Conservation (phyloP, 2,113 vertebrate genomes). For the Hipposideros armiger region DNA sequence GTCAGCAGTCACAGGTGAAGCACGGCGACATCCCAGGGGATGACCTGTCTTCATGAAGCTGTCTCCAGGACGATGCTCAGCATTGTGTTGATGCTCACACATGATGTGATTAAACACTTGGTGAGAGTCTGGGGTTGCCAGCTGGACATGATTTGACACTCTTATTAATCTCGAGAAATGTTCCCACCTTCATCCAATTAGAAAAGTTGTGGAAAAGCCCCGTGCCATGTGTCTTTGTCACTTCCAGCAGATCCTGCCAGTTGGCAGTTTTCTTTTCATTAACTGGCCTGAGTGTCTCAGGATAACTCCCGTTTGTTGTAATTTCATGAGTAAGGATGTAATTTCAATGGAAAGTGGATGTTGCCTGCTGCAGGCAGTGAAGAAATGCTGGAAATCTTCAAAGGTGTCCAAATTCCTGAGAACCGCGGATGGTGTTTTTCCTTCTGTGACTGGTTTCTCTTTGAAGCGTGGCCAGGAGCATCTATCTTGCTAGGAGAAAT, state of each 20-base stretch:
- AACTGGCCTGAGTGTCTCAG: not conserved
- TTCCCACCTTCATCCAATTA: conserved; percentile 67
- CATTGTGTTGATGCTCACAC: not conserved
- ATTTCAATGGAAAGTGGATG: not conserved
- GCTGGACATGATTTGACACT: conserved; percentile 68
- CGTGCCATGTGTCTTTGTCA: conserved; percentile 34
- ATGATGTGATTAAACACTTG: conserved; percentile 58
- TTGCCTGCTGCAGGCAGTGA: not conserved
- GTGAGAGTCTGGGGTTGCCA: conserved; percentile 54
- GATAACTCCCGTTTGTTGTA: not conserved
- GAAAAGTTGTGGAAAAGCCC: conserved; percentile 76
- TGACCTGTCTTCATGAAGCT: not conserved
- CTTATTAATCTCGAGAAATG: conserved; percentile 81
- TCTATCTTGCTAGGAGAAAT: not conserved
- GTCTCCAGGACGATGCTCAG: not conserved
- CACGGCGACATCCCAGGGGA: not conserved
- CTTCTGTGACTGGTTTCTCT: not conserved
- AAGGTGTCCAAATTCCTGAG: not conserved
- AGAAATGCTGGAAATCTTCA: not conserved
- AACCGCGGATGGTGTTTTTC: not conserved
- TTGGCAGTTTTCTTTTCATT: conserved; percentile 49
- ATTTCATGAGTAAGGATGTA: not conserved
- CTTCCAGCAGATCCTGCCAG: conserved; percentile 51
- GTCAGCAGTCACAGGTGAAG: conserved; percentile 12
- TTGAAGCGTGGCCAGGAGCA: not conserved